Base-by-base conservation (phyloP, 2,888 invertebrate genomes). In the Ochropacha duplaris region DNA sequence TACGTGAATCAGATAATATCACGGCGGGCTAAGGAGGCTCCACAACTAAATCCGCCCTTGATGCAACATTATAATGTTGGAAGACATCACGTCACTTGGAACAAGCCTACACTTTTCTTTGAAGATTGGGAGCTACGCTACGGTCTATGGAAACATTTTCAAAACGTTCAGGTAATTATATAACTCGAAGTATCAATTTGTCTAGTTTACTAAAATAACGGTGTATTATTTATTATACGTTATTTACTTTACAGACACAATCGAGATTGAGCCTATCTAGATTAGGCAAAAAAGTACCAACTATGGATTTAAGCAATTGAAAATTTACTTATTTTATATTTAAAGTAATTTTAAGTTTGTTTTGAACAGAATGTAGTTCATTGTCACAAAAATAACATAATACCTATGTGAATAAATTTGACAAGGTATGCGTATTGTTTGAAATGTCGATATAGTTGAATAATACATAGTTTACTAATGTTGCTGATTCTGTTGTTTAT, bases 81-180 rank as follows among this genome's bases (percentile, higher is more conserved):
- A 0, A 83, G 90, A 14, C 93, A 94, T 68, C 94, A 94, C 58
- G 84, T 94, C 1, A 86, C 93, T 0, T 94, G 94, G 94, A 92
- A 94, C 67, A 94, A 94, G 58, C 93, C 94, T 0, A 94, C 94
- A 6, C 76, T 95, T 14, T 95, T 94, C 72, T 94, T 95, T 60
- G 93, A 95, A 61, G 94, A 95, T 70, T 95, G 95, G 95, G 94
- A 95, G 72, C 86, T 94, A 3, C 88, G 95, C 34, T 95, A 94
- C 64, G 94, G 94, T 0, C 74, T 95, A 6, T 95, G 95, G 95
- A 95, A 94, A 74, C 94, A 82, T 93, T 95, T 84, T 73, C 91
- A 81, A 65, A 79, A 76, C 57, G 44, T 60, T 6, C 64, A 69
- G 64, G 73, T 71, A 52, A 11, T 36, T 55, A 39, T 28, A 8